Percentiles rank a stretch among this genome's conserved stretches.
Evolutionary conservation across 2,113 vertebrate species (phyloP).

Genomic region (Megalops atlanticus): DNA sequence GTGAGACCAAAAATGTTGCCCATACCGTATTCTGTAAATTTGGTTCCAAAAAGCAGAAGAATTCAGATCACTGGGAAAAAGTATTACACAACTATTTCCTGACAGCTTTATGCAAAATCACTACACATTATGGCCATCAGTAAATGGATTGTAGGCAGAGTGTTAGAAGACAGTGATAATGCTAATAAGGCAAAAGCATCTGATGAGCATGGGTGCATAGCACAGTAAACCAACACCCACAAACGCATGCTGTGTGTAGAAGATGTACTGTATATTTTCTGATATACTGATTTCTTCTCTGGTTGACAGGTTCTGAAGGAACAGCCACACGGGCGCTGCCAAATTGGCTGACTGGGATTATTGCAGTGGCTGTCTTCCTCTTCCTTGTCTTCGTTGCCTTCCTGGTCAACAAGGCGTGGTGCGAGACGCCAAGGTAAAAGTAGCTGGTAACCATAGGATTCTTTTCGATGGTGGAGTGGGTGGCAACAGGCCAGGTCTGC

Average conservation of each 20-base stretch:
- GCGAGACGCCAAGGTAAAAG: constrained; percentile 62
- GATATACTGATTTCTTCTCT: background rate
- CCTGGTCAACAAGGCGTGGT: constrained; percentile 79
- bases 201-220: no score
- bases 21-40: background rate
- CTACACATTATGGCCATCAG: background rate
- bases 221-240: background rate
- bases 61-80: background rate
- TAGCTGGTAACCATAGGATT: no score
- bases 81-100: background rate
- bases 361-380: constrained; percentile 74
- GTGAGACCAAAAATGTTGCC: no score
- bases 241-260: background rate
- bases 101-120: background rate
- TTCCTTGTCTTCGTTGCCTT: constrained; percentile 70
- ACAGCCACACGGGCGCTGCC: constrained; percentile 39
- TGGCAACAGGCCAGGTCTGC: no score
- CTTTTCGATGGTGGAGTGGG: no score
- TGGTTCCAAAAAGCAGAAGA: background rate
- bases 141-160: background rate
- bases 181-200: background rate
- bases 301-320: background rate
- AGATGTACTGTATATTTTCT: background rate
- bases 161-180: background rate
- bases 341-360: constrained; percentile 79